phyloP scores from a whole-genome alignment of 2,888 invertebrate genomes.

The Spialia ferax region DNA sequence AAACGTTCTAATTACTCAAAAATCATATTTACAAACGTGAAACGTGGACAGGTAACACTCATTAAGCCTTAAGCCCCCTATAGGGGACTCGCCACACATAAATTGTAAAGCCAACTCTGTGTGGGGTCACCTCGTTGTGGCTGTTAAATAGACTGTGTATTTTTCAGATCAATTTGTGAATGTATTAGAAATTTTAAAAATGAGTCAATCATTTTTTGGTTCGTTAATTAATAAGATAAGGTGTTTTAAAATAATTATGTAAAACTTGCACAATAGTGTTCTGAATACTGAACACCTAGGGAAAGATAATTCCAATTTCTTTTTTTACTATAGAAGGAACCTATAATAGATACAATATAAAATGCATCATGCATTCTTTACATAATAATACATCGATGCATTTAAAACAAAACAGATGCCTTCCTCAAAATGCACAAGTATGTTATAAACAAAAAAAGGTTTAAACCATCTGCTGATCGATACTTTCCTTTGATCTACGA shows the following conservation, averaged over 20 bases:
- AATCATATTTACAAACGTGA: slow-evolving; percentile 66
- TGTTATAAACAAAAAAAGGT: slow-evolving; percentile 51
- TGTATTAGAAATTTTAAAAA: no score
- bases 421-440: slow-evolving; percentile 40
- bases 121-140: neutral
- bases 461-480: slow-evolving; percentile 51
- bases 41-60: slow-evolving; percentile 67
- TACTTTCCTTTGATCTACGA: slow-evolving; percentile 36
- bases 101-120: slow-evolving; percentile 60
- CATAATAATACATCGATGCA: no score
- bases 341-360: no score
- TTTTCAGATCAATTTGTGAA: no score
- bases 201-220: no score
- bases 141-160: neutral
- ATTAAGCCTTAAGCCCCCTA: slow-evolving; percentile 66
- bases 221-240: no score
- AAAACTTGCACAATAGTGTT: no score
- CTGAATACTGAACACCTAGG: no score
- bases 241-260: no score
- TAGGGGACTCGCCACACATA: slow-evolving; percentile 52
- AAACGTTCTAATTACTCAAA: slow-evolving; percentile 76
- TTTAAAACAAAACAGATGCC: slow-evolving; percentile 50
- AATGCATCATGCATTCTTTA: slow-evolving; percentile 29
- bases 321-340: no score
- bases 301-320: no score